Base-by-base conservation (phyloP, 2,113 vertebrate genomes). In the Toxostoma redivivum region DNA sequence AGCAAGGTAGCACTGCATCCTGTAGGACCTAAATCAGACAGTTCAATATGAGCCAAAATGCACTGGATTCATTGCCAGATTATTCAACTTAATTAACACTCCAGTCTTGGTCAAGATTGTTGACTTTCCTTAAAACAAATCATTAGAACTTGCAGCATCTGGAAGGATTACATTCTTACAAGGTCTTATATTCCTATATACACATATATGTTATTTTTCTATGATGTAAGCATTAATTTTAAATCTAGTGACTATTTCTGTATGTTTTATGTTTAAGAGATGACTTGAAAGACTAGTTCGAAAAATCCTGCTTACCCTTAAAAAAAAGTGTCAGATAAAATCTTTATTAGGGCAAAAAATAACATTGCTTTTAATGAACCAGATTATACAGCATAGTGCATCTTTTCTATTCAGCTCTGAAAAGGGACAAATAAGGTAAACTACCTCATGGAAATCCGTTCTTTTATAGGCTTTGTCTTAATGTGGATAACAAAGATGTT, bases 1-100 rank as follows among this genome's bases (percentile, higher is more conserved):
- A 96, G 80, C 91, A 96, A 97, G 61, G 92, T 97, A 97, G 92
- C 85, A 94, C 73, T 94, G 86, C 60, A 96, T 69, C 78, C 93
- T 91, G 86, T 35, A 67, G 96, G 86, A 93, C 95, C 90, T 87
- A 82, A 95, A 87, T 93, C 92, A 96, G 94, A 92, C 87, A 84
- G 80, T 64, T 96, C 60, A 88, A 73, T 91, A 95, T 8, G 33
- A 86, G 85, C 87, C 96, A 86, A 83, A 97, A 97, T 82, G 73
- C 76, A 58, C 81, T 95, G 96, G 65, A 92, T 96, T 91, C 94
- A 92, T 50, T 88, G 93, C 45, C n/a, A 51, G 73, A 94, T 97
- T 97, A 95, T 96, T 97, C 91, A 87, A 37, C 31, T 96, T 92
- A 70, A 95, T 97, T 91, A 88, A 94, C 79, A 93, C 66, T 76